A percentile compares a stretch with the other conserved stretches of the same genome.
Evolutionary conservation across 1,140 invertebrate species (phyloP).

Genomic region (Drosophila setifemur): DNA sequence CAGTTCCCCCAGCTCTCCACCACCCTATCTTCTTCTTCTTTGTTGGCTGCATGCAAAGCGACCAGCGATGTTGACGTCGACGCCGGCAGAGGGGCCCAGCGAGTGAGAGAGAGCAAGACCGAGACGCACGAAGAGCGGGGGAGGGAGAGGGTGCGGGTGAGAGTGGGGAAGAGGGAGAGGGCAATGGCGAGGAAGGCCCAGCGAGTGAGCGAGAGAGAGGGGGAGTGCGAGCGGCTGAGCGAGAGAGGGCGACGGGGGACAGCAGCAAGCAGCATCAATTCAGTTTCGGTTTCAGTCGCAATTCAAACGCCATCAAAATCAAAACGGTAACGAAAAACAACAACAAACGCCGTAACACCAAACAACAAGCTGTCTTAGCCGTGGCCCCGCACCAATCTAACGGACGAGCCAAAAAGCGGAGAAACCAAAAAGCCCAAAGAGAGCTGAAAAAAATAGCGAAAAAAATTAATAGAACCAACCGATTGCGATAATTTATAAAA

Average conservation of each 20-base stretch:
- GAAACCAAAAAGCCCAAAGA: neutral
- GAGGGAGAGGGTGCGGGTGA: neutral
- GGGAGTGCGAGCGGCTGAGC: slow-evolving; percentile 16
- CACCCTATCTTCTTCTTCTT: slow-evolving; percentile 1
- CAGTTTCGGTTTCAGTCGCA: slow-evolving; percentile 77
- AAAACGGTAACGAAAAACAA: slow-evolving; percentile 70
- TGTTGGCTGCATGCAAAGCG: slow-evolving; percentile 28
- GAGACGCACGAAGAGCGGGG: neutral
- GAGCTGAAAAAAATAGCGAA: neutral
- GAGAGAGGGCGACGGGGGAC: neutral
- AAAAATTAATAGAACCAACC: neutral
- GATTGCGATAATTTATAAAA: neutral
- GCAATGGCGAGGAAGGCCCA: neutral
- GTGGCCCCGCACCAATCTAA: no score
- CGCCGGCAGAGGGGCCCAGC: neutral
- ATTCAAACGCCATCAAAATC: slow-evolving; percentile 80
- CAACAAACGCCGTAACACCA: slow-evolving; percentile 41
- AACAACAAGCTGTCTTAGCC: slow-evolving; percentile 1
- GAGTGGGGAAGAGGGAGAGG: neutral
- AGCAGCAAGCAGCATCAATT: slow-evolving; percentile 54
- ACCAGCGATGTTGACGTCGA: slow-evolving; percentile 7
- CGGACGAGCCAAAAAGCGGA: no score
- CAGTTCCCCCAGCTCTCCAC: neutral
- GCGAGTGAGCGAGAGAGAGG: slow-evolving; percentile 1
- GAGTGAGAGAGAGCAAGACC: slow-evolving; percentile 3